Evolutionary conservation across 37 sponge, comb jelly and placozoan genomes (phyloP), one percentile per base, ranked within the genome.

Genomic region (Beroe forskalii): DNA sequence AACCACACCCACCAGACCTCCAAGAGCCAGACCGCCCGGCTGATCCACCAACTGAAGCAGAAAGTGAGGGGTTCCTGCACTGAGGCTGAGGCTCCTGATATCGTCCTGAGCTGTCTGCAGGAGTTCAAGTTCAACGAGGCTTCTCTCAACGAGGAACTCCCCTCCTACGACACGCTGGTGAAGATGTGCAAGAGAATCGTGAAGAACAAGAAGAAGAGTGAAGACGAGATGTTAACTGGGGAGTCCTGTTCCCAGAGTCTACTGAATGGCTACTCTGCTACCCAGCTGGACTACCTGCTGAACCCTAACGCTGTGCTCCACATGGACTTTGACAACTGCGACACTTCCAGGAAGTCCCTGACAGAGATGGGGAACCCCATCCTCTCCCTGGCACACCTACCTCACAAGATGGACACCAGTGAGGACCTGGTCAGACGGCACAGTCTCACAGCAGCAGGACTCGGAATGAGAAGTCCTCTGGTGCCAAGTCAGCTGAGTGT

Each of bases 101-200:
- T 80, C 40, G 86, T 80, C 37, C 86, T 80, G 31, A 44, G 86
- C 30, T 80, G 86, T 42, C 86, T 80, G 24, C 86, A 44, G 86
- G 86, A 80, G 44, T 80, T 80, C 48, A 80, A 80, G 55, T 80
- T 80, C 55, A 80, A 80, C 86, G 86, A 80, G 28, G 14, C 86
- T 4, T 80, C 86, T 24, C 86, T 44, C 37, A 44, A 44, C 4
- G 86, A 80, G 40, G 86, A 80, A 37, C 86, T 80, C 2, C 86
- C 86, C 1, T 44, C 86, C 44, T 80, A 33, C 40, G 86, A 80
- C 86, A 80, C 86, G 14, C 48, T 80, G 8, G 86, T 80, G 2
- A 80, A 80, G 55, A 80, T 80, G 86, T 80, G 86, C 27, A 80
- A 80, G 86, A 80, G 86, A 25, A 80, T 80, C n/a, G 86, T 80